Base-by-base conservation (phyloP, 2,888 invertebrate species). In the Conops quadrifasciatus region DNA sequence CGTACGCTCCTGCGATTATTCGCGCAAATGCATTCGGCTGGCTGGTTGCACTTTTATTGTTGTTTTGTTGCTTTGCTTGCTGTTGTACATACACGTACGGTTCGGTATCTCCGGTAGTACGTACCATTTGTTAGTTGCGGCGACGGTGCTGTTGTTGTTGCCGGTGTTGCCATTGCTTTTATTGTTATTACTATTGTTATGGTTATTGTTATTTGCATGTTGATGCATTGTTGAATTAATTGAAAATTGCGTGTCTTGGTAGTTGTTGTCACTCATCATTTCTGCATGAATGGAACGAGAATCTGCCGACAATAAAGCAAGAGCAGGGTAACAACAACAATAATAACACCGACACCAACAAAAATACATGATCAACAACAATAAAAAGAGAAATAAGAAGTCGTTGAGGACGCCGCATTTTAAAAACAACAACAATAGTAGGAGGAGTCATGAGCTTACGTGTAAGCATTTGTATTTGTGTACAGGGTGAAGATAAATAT, bases 201-300 rank as follows among this genome's bases (percentile, higher is more conserved):
- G 64, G 65, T 67, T 56, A 43, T 26, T 53, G 43, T 71, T 66
- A 24, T 72, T 51, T 51, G 63, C 21, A 63, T 72, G 68, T 68
- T 69, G 26, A 47, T 66, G 36, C 65, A 70, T 72, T 76, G 73
- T 68, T 68, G 51, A 68, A 68, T 62, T 68, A 68, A 68, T 68
- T 68, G 68, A 68, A 68, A 60, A 60, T 62, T 68, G 49, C 62
- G 49, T 62, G 60, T 28, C 58, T 62, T 62, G 51, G 51, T 36
- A 68, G 62, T 62, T 24, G 53, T 24, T 49, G 56, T 58, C 60
- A 67, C 24, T 19, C 58, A 53, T 66, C 53, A 66, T 66, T 66
- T 66, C 1, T 24, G 4, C 58, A 58, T 66, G 30, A 11, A 56
- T 62, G 21, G 30, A 7, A 21, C 45, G 62, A 19, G 45, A 36